Conservation (phyloP, 2,113 vertebrate species). For the Tychaedon coryphoeus region DNA sequence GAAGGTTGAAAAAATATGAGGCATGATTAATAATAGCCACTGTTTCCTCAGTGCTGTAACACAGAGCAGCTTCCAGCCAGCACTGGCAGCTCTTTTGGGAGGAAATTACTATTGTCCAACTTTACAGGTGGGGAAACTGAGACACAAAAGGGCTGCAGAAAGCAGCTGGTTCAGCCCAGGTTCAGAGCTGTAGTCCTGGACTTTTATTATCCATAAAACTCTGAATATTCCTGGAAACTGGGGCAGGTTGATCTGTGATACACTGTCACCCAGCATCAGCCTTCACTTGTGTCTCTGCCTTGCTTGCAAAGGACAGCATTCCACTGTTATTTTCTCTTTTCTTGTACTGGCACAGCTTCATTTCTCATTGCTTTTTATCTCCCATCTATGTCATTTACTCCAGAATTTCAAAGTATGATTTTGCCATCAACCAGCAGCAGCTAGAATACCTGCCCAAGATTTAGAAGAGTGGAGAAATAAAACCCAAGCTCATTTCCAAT, state of each 20-base stretch:
- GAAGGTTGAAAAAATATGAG: slow-evolving; percentile 5
- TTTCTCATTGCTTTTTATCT: not conserved
- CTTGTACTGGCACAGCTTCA: not conserved
- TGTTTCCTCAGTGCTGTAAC: not conserved
- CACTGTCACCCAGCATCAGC: not conserved
- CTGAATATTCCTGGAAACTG: not conserved
- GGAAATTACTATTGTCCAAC: not conserved
- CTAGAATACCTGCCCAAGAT: not conserved
- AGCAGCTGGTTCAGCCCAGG: not conserved
- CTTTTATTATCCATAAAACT: not conserved
- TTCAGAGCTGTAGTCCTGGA: not conserved
- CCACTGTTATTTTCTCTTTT: not conserved
- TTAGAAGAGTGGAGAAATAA: not conserved
- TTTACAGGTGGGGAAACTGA: slow-evolving; percentile 23
- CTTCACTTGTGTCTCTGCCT: not conserved
- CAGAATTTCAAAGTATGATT: not conserved
- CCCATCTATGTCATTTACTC: not conserved
- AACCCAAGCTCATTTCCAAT: not conserved
- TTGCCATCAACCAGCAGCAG: not conserved
- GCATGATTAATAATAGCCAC: slow-evolving; percentile 43
- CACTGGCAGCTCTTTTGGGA: not conserved
- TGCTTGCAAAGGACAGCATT: not conserved
- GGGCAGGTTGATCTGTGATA: not conserved
- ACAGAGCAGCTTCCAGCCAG: not conserved
- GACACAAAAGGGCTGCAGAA: not conserved